Conservation (phyloP, 2,113 vertebrate genomes). For the Ictidomys tridecemlineatus region DNA sequence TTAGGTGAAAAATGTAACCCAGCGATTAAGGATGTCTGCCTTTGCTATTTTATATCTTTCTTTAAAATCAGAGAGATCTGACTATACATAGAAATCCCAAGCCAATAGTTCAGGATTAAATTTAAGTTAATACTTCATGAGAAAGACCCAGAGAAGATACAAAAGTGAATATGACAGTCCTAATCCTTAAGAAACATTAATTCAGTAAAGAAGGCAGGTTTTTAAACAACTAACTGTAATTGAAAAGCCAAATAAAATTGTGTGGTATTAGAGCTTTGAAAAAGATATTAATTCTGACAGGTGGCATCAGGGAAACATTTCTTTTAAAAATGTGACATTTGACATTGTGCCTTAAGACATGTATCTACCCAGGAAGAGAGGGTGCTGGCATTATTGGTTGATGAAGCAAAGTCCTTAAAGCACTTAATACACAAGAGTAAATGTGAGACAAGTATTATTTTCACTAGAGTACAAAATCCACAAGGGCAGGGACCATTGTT, state of each 20-base stretch:
- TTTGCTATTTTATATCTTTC: not conserved
- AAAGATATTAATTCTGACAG: not conserved
- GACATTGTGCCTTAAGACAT: not conserved
- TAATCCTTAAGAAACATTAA: not conserved
- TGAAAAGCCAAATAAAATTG: conserved; percentile 49
- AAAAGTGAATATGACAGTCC: not conserved
- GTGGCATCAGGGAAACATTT: not conserved
- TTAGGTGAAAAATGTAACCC: not conserved
- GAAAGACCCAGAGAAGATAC: not conserved
- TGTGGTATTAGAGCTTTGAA: not conserved
- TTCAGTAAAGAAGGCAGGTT: not conserved
- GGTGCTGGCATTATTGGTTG: not conserved
- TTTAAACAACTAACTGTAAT: conserved; percentile 32
- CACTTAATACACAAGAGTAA: not conserved
- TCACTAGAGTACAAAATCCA: not conserved
- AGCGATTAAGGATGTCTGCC: not conserved
- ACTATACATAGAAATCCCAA: not conserved
- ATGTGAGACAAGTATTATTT: not conserved
- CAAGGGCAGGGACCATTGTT: not conserved
- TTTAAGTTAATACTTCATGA: not conserved
- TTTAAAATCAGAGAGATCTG: not conserved
- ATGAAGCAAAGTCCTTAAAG: not conserved
- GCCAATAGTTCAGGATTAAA: conserved; percentile 30
- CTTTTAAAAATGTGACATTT: not conserved
- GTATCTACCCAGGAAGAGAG: not conserved